phyloP scores from a whole-genome alignment of 2,113 vertebrate genomes.

The Cyphotilapia sp. region DNA sequence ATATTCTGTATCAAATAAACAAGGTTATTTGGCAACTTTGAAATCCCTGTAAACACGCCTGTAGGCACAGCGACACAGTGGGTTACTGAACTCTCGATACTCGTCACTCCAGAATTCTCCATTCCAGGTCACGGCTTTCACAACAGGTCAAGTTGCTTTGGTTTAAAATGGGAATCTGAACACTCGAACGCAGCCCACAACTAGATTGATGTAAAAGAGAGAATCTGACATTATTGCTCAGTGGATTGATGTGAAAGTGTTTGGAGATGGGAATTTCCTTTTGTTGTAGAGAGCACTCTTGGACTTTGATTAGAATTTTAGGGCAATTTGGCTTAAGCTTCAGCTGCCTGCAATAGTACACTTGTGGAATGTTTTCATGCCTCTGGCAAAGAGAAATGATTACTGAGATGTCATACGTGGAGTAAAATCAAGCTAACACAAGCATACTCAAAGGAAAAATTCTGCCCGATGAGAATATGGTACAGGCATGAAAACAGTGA shows the following conservation, averaged over 20 bases:
- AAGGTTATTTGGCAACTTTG: slow-evolving; percentile 38
- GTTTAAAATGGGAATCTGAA: slow-evolving; percentile 16
- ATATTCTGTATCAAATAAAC: slow-evolving; percentile 3
- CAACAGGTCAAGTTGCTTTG: slow-evolving; percentile 29
- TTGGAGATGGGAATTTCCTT: background rate
- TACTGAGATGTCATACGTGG: background rate
- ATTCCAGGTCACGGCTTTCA: slow-evolving; percentile 21
- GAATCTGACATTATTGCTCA: slow-evolving; percentile 45
- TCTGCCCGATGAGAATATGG: background rate
- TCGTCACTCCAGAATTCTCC: background rate
- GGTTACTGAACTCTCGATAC: slow-evolving; percentile 11
- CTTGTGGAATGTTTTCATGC: background rate
- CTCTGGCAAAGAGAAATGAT: background rate
- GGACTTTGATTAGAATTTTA: background rate
- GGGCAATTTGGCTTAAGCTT: slow-evolving; percentile 17
- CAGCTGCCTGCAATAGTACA: slow-evolving; percentile 33
- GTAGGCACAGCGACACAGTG: slow-evolving; percentile 43
- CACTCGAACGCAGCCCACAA: slow-evolving; percentile 1
- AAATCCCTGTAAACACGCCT: slow-evolving; percentile 45
- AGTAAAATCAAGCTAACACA: background rate
- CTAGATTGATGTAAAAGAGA: background rate
- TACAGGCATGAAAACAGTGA: background rate
- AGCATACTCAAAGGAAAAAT: background rate
- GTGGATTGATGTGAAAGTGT: background rate
- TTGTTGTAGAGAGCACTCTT: background rate